Evolutionary conservation across 2,797 vertebrate genomes (phyloP).

Genomic region (Etheostoma nigrum): DNA sequence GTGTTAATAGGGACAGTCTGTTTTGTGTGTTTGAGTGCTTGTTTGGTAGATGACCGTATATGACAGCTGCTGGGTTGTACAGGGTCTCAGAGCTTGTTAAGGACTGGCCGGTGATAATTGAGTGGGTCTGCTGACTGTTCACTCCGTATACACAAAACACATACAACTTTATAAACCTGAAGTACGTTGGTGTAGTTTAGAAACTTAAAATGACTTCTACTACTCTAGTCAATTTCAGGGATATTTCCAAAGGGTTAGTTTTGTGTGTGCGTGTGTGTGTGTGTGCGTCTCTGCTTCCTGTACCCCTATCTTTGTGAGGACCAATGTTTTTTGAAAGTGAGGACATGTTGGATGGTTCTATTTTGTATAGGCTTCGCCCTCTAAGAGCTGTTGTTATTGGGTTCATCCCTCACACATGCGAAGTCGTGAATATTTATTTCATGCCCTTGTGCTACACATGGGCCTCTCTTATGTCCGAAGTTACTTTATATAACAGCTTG

Average conservation of each 20-base stretch:
- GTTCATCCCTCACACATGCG: too few species aligned
- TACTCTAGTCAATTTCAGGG: slow-evolving; percentile 17
- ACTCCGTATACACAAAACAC: slow-evolving; percentile 6
- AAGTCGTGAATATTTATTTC: too few species aligned
- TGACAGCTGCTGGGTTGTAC: slow-evolving; percentile 52
- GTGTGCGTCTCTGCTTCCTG: not conserved
- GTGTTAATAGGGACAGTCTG: slow-evolving; percentile 1
- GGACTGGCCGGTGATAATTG: slow-evolving; percentile 48
- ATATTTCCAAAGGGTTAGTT: slow-evolving; percentile 5
- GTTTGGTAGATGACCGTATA: slow-evolving; percentile 51
- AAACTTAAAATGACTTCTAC: slow-evolving; percentile 28
- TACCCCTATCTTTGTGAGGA: not conserved
- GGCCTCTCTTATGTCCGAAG: too few species aligned
- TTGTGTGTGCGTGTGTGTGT: slow-evolving; percentile 10
- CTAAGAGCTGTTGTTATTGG: too few species aligned
- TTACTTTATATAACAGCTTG: too few species aligned
- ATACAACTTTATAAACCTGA: slow-evolving; percentile 10
- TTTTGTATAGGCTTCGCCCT: too few species aligned
- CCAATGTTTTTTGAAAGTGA: not conserved
- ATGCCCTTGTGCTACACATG: too few species aligned
- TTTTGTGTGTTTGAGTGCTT: slow-evolving; percentile 24
- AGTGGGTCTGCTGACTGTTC: slow-evolving; percentile 31
- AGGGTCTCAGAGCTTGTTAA: slow-evolving; percentile 58
- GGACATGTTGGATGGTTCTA: too few species aligned
- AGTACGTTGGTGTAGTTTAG: slow-evolving; percentile 14